Evolutionary conservation across 2,113 vertebrate genomes (phyloP).

Genomic region (Scortum barcoo): DNA sequence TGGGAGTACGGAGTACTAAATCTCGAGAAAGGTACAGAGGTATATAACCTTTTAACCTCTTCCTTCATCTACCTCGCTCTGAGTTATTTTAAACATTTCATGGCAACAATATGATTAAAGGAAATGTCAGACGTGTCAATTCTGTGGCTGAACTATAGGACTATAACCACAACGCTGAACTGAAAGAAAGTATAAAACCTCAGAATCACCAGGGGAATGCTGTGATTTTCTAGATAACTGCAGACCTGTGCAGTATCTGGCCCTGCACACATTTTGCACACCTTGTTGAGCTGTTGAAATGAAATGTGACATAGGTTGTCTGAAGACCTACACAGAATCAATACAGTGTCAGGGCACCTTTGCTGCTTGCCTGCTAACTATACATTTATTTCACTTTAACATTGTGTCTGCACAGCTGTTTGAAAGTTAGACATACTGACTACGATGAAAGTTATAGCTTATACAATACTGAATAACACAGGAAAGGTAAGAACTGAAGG

Average conservation of each 20-base stretch:
- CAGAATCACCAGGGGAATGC: not conserved
- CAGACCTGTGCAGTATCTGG: not conserved
- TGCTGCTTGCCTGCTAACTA: not conserved
- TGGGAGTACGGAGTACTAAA: constrained; percentile 1
- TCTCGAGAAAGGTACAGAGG: not conserved
- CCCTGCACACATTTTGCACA: not conserved
- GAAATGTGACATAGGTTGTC: not conserved
- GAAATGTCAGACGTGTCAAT: constrained; percentile 30
- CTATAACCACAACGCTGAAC: not conserved
- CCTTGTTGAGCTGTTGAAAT: constrained; percentile 3
- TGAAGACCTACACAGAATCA: constrained; percentile 9
- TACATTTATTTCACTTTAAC: not conserved
- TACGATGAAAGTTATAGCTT: not conserved
- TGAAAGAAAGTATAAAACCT: not conserved
- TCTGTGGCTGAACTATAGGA: not conserved
- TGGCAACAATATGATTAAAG: constrained; percentile 32
- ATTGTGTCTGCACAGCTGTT: not conserved
- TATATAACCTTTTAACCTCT: constrained; percentile 10
- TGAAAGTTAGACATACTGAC: not conserved
- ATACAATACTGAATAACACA: not conserved
- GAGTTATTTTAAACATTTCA: constrained; percentile 32
- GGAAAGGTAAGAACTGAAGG: not conserved
- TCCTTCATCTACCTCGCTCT: not conserved
- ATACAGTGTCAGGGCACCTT: not conserved
- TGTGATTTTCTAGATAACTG: not conserved